Percentiles rank a stretch among this genome's conserved stretches.
These are phyloP conservation scores for Lasioglossum marginatum DNA, from an alignment of 2,888 invertebrate genomes.

Conservation along the genomic window DNA sequence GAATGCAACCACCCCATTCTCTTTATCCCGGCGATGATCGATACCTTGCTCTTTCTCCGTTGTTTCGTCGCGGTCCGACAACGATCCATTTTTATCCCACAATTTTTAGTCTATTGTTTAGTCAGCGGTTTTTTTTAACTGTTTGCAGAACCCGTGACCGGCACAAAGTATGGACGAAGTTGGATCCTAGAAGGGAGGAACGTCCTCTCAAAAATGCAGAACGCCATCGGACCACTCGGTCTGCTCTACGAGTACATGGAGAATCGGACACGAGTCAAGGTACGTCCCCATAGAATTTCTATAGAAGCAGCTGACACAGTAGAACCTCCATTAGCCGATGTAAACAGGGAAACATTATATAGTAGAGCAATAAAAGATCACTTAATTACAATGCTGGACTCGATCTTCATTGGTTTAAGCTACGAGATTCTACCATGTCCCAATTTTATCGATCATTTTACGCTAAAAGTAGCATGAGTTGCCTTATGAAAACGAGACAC, in stretches of 20 bases:
- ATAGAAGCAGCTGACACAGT: background rate
- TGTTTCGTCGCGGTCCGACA: background rate
- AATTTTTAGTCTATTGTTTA: background rate
- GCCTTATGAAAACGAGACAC: too few species aligned
- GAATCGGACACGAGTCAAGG: conserved; percentile 87
- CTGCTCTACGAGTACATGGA: conserved; percentile 88
- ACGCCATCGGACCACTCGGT: conserved; percentile 87
- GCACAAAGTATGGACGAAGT: conserved; percentile 56
- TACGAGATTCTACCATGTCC: too few species aligned
- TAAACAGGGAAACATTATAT: background rate
- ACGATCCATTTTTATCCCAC: background rate
- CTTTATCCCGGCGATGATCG: conserved; percentile 19
- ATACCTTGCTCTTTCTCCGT: conserved; percentile 5
- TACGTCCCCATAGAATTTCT: conserved; percentile 77
- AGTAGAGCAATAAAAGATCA: too few species aligned
- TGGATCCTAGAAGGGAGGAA: conserved; percentile 82
- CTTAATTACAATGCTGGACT: too few species aligned
- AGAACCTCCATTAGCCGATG: background rate
- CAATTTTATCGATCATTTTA: too few species aligned
- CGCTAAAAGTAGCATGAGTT: too few species aligned
- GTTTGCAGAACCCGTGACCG: conserved; percentile 72
- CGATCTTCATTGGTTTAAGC: too few species aligned
- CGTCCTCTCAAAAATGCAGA: conserved; percentile 86
- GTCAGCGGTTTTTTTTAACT: background rate
- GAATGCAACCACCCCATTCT: background rate